Percentiles rank a stretch among this genome's conserved stretches.
Evolutionary conservation across 2,797 vertebrate species (phyloP).

Genomic region (Sciurus vulgaris): DNA sequence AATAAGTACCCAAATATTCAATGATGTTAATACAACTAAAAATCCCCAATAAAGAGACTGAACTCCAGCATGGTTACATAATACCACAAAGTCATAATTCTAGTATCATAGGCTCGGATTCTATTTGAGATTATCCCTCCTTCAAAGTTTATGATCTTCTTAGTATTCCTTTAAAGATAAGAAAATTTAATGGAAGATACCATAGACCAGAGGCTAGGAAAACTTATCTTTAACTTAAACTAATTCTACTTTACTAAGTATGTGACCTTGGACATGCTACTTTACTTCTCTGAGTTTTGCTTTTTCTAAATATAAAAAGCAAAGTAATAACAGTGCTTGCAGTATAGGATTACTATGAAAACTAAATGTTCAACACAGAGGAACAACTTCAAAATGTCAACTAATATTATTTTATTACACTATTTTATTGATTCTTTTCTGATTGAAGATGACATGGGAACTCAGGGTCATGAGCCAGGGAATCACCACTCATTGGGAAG

Average conservation of each 20-base stretch:
- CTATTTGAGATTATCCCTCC: not conserved
- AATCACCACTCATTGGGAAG: not conserved
- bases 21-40: not conserved
- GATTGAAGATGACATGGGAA: not conserved
- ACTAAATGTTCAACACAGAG: not conserved
- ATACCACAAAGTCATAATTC: not conserved
- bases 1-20: not conserved
- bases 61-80: constrained; percentile 22
- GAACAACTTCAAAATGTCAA: not conserved
- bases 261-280: not conserved
- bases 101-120: not conserved
- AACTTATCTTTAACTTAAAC: not conserved
- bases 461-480: not conserved
- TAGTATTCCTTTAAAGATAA: not conserved
- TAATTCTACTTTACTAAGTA: not conserved
- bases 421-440: not conserved
- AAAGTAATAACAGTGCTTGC: not conserved
- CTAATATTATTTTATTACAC: not conserved
- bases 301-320: constrained; percentile 46
- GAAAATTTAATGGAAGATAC: constrained; percentile 20
- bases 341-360: not conserved
- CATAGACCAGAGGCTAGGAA: not conserved
- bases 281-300: not conserved
- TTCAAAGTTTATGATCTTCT: not conserved
- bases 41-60: not conserved